A percentile compares a stretch with the other conserved stretches of the same genome.
These are phyloP conservation scores for Lymantria dispar DNA, from an alignment of 2,888 invertebrate species.

Conservation along the genomic window DNA sequence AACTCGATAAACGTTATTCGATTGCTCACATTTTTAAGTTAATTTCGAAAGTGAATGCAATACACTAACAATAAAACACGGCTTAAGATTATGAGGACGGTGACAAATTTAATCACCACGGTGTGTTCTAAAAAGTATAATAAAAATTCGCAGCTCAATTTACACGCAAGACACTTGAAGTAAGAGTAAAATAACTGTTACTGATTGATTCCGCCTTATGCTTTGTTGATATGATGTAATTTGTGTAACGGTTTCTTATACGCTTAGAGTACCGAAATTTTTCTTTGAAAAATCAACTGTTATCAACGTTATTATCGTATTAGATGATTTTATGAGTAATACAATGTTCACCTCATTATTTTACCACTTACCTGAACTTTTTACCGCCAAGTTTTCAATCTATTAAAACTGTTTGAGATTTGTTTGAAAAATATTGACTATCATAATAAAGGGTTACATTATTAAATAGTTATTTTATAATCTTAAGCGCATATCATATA, in stretches of 20 bases:
- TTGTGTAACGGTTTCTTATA: slow-evolving; percentile 5
- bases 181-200: slow-evolving; percentile 9
- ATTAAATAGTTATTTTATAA: too few relatives aligned
- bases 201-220: slow-evolving; percentile 19
- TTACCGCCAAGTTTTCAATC: too few relatives aligned
- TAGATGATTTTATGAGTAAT: background rate
- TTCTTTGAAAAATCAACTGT: slow-evolving; percentile 7
- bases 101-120: slow-evolving; percentile 10
- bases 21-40: background rate
- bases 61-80: slow-evolving; percentile 1
- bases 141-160: slow-evolving; percentile 13
- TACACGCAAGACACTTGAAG: slow-evolving; percentile 17
- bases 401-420: too few relatives aligned
- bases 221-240: slow-evolving; percentile 18
- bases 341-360: too few relatives aligned
- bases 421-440: too few relatives aligned
- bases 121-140: slow-evolving; percentile 6
- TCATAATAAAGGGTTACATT: too few relatives aligned
- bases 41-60: background rate
- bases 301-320: slow-evolving; percentile 8
- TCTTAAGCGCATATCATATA: too few relatives aligned
- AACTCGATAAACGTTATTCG: background rate
- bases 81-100: background rate
- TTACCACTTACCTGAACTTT: too few relatives aligned
- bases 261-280: slow-evolving; percentile 4